Evolutionary conservation across 2,888 invertebrate species (phyloP), one percentile per base, ranked within the genome.

Genomic region (Spisula subtruncata): DNA sequence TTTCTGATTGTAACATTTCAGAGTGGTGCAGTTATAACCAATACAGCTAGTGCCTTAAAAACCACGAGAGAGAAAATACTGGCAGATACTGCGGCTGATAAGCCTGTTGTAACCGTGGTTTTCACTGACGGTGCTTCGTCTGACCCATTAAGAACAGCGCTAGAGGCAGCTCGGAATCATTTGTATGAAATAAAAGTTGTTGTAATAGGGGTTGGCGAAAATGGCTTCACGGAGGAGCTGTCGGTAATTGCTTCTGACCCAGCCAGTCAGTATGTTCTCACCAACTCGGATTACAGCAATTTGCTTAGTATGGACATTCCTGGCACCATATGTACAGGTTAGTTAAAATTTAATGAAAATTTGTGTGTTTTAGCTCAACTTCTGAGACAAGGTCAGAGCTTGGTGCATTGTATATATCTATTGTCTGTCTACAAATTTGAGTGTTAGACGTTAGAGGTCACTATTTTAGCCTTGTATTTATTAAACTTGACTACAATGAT

Each of bases 11-110:
- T n/a, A n/a, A 18, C n/a, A 20, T 41, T 56, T 10, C 51, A 90
- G 90, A 60, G 80, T 71, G 88, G 86, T 29, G 88, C 79, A 14
- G 6, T 41, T 14, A 83, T n/a, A 0, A 90, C 90, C 41, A 88
- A 90, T 56, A 90, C 85, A 25, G 90, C 90, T 2, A 88, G 86
- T 88, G 90, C 90, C 32, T 54, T 90, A 10, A 35, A 75, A 20
- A 85, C 83, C 83, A 83, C 80, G 0, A 66, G 29, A 16, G 41
- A 79, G 18, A 85, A 35, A 20, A 14, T 85, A 10, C 46, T 80
- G 41, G 32, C 35, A 5, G 48, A 29, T 25, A 5, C 25, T 14
- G 48, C 85, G 20, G 41, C 16, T 20, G 48, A 81, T 25, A 41
- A 54, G 1, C 81, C 88, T 25, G 66, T n/a, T 87, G 82, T 89